These are phyloP conservation scores for Aphis craccivora DNA, from an alignment of 1,140 invertebrate genomes.

Conservation along the genomic window DNA sequence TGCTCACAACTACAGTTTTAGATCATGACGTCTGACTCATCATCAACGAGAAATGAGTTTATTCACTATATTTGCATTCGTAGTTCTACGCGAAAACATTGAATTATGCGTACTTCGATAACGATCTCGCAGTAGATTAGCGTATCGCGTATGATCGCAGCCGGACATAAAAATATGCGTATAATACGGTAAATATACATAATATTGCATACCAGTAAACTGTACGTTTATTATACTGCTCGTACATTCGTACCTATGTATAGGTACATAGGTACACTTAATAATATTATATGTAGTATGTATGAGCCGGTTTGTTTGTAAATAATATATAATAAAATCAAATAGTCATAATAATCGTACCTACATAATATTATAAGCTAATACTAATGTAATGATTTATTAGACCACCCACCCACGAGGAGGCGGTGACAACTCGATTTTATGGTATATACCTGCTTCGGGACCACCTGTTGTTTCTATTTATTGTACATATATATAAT, in stretches of 20 bases:
- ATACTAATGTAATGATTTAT: constrained; percentile 21
- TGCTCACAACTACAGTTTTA: too few species aligned
- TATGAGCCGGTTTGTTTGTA: neutral
- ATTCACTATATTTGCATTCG: too few species aligned
- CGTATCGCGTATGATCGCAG: too few species aligned
- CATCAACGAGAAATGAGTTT: too few species aligned
- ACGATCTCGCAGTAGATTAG: too few species aligned
- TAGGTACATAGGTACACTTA: neutral
- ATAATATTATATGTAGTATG: neutral
- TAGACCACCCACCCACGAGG: constrained; percentile 29
- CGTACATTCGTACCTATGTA: neutral
- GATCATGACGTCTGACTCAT: too few species aligned
- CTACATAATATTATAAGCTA: constrained; percentile 13
- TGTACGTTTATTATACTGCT: too few species aligned
- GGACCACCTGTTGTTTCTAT: constrained; percentile 38
- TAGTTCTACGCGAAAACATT: too few species aligned
- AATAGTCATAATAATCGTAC: constrained; percentile 16
- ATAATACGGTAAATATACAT: too few species aligned
- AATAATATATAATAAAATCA: neutral
- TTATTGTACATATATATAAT: neutral
- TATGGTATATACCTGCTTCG: neutral
- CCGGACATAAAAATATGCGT: too few species aligned
- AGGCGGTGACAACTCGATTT: neutral
- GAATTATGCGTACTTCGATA: too few species aligned
- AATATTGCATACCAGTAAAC: too few species aligned